Base-by-base conservation (phyloP, 2,113 vertebrate genomes). In the Lepus americanus region DNA sequence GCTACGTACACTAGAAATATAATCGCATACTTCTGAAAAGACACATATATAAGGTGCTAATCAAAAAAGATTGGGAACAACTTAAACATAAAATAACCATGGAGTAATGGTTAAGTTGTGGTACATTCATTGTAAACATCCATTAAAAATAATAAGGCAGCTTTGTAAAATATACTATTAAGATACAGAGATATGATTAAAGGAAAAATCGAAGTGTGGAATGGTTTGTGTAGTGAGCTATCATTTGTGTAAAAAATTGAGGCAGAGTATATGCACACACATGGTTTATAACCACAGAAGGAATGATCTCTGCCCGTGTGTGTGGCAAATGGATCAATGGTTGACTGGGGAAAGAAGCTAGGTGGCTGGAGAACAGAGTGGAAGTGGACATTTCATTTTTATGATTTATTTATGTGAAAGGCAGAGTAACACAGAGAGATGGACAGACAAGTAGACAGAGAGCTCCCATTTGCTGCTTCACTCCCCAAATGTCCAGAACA, bases 141-240 rank as follows among this genome's bases (percentile, higher is more conserved):
- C 73, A 88, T 92, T 91, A 86, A 95, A 93, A 94, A 87, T 95
- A 92, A 96, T 79, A 89, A 69, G 25, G 36, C 13, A 66, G 51
- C 39, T 90, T 84, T 93, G n/a, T 33, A 93, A 93, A 49, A 64
- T 72, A 31, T 19, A 66, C 29, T 72, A 70, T 86, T 78, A 93
- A 81, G 29, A 87, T 44, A 73, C 66, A 89, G 44, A 44, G 53
- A 13, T 36, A 72, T 89, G 36, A 81, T 80, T 82, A 64, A 78
- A 94, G 89, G n/a, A 76, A 73, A 76, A 73, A 70, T 36, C 33
- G 63, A 74, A 85, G 29, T 23, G 23, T 27, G 76, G 79, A 95
- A 69, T 64, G 55, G 17, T 89, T 63, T 51, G 49, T 53, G 36
- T 83, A 59, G 36, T 83, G 77, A 78, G 31, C 69, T 92, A 51